phyloP scores from a whole-genome alignment of 2,797 vertebrate species.

The Margarornis squamiger region DNA sequence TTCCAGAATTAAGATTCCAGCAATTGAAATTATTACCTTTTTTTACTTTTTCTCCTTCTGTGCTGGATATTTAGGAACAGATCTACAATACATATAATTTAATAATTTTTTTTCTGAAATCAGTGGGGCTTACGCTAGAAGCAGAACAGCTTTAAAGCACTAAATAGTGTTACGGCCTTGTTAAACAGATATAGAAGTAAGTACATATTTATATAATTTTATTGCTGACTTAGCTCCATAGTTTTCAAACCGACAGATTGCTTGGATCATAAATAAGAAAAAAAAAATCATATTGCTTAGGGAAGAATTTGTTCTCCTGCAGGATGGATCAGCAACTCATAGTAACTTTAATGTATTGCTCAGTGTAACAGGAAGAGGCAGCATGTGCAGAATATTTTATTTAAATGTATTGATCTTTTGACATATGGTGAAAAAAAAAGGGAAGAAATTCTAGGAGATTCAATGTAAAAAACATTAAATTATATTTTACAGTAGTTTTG shows the following conservation, averaged over 20 bases:
- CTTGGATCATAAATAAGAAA: not conserved
- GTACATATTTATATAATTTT: not conserved
- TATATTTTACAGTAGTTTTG: not conserved
- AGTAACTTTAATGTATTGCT: not conserved
- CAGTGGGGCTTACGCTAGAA: not conserved
- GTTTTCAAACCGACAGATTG: not conserved
- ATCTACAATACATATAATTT: not conserved
- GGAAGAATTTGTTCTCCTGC: not conserved
- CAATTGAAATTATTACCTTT: not conserved
- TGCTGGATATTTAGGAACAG: not conserved
- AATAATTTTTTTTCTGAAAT: not conserved
- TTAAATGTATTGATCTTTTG: slow-evolving; percentile 13
- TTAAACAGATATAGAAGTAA: not conserved
- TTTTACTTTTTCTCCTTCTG: not conserved
- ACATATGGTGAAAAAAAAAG: not conserved
- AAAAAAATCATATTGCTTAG: not conserved
- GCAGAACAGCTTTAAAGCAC: not conserved
- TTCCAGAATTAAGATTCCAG: not conserved
- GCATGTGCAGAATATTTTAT: not conserved
- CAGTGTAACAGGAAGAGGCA: not conserved
- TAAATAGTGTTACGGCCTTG: not conserved
- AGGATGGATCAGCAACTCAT: not conserved
- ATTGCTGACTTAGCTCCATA: not conserved
- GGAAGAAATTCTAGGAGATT: not conserved
- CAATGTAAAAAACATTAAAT: not conserved